Evolutionary conservation across 2,888 invertebrate genomes (phyloP), one percentile per base, ranked within the genome.

Genomic region (Drosophila peninsularis): DNA sequence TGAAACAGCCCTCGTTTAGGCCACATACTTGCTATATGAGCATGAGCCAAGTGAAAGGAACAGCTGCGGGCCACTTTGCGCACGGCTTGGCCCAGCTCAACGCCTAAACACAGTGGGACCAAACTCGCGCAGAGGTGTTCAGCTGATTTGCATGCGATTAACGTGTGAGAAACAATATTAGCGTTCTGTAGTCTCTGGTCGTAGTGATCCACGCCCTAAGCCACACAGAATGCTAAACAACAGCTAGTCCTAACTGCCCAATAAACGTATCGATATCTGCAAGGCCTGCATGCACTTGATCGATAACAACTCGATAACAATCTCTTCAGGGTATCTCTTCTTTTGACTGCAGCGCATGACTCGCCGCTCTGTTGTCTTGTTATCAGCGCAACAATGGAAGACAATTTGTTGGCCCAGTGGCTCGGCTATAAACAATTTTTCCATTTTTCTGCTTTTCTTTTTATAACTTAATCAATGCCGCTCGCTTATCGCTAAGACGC

Each of bases 71-170:
- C 36, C 17, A 17, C 53, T 54, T 54, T 44, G 32, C 30, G 24
- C 37, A 44, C 17, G 32, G 13, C 44, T 36, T 30, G 61, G 32
- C 41, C 24, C 53, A 53, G 42, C 54, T 45, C 34, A 11, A 19
- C 45, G 34, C 21, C 19, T 21, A 57, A 36, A 13, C 49, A 21
- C 44, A 42, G 53, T 54, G 42, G 49, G 47, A 57, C 50, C 61
- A 61, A 36, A 10, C 57, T 52, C 45, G 24, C 32, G 21, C 30
- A 30, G 39, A 42, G 34, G 50, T 47, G 37, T n/a, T 24, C 42
- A 62, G 24, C 58, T 49, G 61, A 70, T 73, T 76, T 63, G 68
- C 82, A 71, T 71, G 32, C 60, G 73, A 74, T 79, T 79, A 74
- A 57, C 55, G 63, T 57, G 45, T 60, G 47, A 53, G 49, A 21